Percentiles rank a stretch among this genome's conserved stretches.
These are phyloP conservation scores for Brachionus calyciflorus DNA, from an alignment of 1,140 invertebrate species.

Conservation along the genomic window DNA sequence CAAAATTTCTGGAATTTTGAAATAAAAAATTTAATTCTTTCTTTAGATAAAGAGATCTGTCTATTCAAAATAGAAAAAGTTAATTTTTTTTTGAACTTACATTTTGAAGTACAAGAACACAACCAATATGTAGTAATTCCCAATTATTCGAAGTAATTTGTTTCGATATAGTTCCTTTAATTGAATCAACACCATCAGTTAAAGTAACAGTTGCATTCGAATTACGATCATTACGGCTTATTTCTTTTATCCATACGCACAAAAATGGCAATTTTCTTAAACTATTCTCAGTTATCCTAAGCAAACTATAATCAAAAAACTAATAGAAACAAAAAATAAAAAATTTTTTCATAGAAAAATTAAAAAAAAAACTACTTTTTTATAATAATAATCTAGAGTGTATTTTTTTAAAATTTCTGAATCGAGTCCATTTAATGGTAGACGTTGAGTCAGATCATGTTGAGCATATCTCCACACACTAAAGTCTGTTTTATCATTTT, in stretches of 20 bases:
- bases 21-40: no score
- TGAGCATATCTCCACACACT: slow-evolving; percentile 29
- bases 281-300: not conserved
- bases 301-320: slow-evolving; percentile 42
- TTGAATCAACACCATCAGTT: slow-evolving; percentile 5
- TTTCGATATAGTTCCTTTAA: slow-evolving; percentile 43
- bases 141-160: slow-evolving; percentile 12
- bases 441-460: not conserved
- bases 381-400: slow-evolving; percentile 37
- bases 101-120: slow-evolving; percentile 32
- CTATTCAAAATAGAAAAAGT: not conserved
- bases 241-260: slow-evolving; percentile 43
- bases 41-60: no score
- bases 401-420: slow-evolving; percentile 15
- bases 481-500: not conserved
- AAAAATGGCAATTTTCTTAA: slow-evolving; percentile 20
- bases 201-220: slow-evolving; percentile 25
- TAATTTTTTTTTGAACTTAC: not conserved
- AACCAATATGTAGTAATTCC: slow-evolving; percentile 1
- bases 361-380: slow-evolving; percentile 26
- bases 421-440: not conserved
- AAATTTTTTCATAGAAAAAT: not conserved
- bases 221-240: slow-evolving; percentile 30
- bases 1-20: no score
- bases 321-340: not conserved